Evolutionary conservation across 2,797 vertebrate species (phyloP).

Genomic region (Phrynocephalus vlangalii): DNA sequence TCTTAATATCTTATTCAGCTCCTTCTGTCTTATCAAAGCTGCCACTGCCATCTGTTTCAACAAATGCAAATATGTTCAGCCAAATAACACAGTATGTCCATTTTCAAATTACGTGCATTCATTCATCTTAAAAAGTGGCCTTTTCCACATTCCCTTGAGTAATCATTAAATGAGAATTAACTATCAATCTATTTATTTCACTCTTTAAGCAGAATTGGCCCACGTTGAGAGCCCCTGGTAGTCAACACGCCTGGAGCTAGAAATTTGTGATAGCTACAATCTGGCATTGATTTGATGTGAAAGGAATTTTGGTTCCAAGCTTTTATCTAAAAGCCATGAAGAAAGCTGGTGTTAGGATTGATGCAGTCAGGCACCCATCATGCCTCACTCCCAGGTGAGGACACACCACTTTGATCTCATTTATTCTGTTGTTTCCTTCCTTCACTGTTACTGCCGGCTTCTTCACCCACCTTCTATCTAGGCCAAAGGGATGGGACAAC

Average conservation of each 20-base stretch:
- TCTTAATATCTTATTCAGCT: neutral
- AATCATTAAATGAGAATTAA: neutral
- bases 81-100: neutral
- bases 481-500: no score
- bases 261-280: neutral
- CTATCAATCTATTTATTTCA: neutral
- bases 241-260: neutral
- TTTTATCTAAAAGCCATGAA: neutral
- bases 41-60: neutral
- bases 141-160: neutral
- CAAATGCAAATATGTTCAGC: neutral
- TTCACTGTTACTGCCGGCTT: neutral
- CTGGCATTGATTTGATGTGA: neutral
- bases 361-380: no score
- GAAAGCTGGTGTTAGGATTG: neutral
- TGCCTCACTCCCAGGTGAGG: no score
- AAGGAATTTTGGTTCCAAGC: neutral
- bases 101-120: constrained; percentile 1
- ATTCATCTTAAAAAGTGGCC: neutral
- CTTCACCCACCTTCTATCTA: neutral
- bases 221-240: neutral
- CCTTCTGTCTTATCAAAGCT: neutral
- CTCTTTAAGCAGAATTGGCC: neutral
- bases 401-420: no score
- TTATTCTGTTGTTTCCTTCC: neutral